Evolutionary conservation across 2,113 vertebrate species (phyloP), one percentile per base, ranked within the genome.

Genomic region (Corvus cornix): DNA sequence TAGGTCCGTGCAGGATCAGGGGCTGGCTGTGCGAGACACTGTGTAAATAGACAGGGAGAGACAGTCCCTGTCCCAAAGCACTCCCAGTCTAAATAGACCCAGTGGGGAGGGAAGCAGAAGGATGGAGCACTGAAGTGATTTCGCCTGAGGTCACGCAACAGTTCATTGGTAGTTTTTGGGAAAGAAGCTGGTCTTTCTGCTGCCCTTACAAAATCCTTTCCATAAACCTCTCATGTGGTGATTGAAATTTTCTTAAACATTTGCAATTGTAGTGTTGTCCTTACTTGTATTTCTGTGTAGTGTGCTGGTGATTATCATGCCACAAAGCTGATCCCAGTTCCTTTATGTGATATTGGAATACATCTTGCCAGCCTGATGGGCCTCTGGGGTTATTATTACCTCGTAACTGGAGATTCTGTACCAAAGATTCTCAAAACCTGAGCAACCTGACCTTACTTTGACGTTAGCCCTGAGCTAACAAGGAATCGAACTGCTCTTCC

Each of bases 71-170:
- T 49, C 70, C 77, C 93, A 23, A 51, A 96, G 81, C 58, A 43
- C 43, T 94, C 69, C 66, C 69, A 89, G 74, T 66, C 95, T 94
- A 90, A 94, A 97, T 49, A 91, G 33, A 91, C 66, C 9, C 81
- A 72, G 89, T 79, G 86, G 91, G 77, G 85, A 77, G 76, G 83
- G 77, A 87, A 64, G 86, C 76, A 59, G 44, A 52, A 89, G 60
- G 27, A 78, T 22, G 20, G 78, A 87, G 44, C 49, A 9, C 73
- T 82, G 20, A 52, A 87, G 41, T 11, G 70, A 56, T 95, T 95
- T 89, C 0, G 13, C 77, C 62, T 87, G 46, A 73, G 84, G 74
- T 96, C 89, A 95, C 27, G 17, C 27, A 79, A 28, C 28, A 39
- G 84, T 68, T 78, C 58, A 35, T 84, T 33, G 72, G 15, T 33